These are phyloP conservation scores for Pollenia amentaria DNA, from an alignment of 2,888 invertebrate species.

Conservation along the genomic window DNA sequence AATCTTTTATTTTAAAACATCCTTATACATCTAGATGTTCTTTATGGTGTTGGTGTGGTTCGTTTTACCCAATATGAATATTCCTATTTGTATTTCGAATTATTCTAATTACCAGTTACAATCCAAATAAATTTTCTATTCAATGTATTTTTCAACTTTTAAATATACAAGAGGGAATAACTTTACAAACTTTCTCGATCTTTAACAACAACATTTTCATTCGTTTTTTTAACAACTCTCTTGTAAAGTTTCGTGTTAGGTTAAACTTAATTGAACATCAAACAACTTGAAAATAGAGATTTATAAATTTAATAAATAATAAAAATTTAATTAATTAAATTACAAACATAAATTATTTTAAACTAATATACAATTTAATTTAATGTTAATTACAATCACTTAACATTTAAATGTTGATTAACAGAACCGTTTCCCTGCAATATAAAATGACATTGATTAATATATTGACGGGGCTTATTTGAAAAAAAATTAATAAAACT, in stretches of 20 bases:
- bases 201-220: too few species aligned
- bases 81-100: too few species aligned
- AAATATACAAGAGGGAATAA: too few species aligned
- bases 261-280: background rate
- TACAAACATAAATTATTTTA: slow-evolving; percentile 19
- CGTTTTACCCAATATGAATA: too few species aligned
- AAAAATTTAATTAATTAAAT: background rate
- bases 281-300: background rate
- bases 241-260: background rate
- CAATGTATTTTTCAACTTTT: too few species aligned
- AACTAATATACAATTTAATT: slow-evolving; percentile 4
- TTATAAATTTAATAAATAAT: background rate
- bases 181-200: too few species aligned
- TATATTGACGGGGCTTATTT: slow-evolving; percentile 11
- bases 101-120: too few species aligned
- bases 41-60: too few species aligned
- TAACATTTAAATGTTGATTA: slow-evolving; percentile 7
- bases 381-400: slow-evolving; percentile 1
- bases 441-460: slow-evolving; percentile 47
- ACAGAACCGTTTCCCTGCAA: slow-evolving; percentile 10
- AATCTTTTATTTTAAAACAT: too few species aligned
- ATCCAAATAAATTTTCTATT: too few species aligned
- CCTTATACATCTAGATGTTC: too few species aligned
- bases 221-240: too few species aligned
- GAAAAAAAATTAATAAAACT: background rate